A percentile compares a stretch with the other conserved stretches of the same genome.
These are phyloP conservation scores for Periophthalmus modestus DNA, from an alignment of 2,113 vertebrate genomes.

Conservation along the genomic window DNA sequence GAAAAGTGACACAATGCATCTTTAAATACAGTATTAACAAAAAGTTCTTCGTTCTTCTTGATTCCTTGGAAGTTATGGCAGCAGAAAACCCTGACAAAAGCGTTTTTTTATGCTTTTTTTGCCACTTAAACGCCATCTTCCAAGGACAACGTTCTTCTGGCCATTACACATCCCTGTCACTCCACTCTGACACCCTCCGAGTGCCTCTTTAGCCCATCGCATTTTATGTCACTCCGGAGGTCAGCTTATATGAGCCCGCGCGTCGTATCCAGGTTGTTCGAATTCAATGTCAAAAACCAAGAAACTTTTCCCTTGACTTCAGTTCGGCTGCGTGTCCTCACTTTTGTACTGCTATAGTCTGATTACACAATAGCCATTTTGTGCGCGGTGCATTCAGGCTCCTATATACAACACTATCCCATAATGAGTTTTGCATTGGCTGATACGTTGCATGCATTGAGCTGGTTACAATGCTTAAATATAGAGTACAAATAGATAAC, in stretches of 20 bases:
- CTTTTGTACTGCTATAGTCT: background rate
- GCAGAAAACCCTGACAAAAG: slow-evolving; percentile 26
- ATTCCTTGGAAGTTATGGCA: slow-evolving; percentile 37
- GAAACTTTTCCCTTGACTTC: background rate
- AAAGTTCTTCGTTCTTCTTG: slow-evolving; percentile 38
- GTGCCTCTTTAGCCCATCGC: slow-evolving; percentile 37
- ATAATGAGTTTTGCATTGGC: slow-evolving; percentile 9
- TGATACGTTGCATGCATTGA: background rate
- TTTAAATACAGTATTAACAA: slow-evolving; percentile 1
- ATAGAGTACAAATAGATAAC: slow-evolving; percentile 10
- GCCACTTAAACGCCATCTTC: slow-evolving; percentile 18
- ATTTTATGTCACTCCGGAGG: slow-evolving; percentile 38
- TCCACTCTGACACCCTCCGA: slow-evolving; percentile 32
- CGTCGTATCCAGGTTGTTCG: slow-evolving; percentile 6
- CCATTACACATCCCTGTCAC: slow-evolving; percentile 29
- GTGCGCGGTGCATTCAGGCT: background rate
- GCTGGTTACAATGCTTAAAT: slow-evolving; percentile 5
- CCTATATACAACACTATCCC: background rate
- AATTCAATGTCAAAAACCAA: slow-evolving; percentile 26
- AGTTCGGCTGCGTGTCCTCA: background rate
- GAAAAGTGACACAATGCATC: background rate
- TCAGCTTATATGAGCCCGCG: slow-evolving; percentile 15
- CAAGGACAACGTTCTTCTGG: slow-evolving; percentile 25
- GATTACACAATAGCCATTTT: background rate
- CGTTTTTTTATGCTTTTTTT: slow-evolving; percentile 11